A percentile compares a stretch with the other conserved stretches of the same genome.
Conservation (phyloP, 2,113 vertebrate genomes). For the Melanerpes aurifrons region DNA sequence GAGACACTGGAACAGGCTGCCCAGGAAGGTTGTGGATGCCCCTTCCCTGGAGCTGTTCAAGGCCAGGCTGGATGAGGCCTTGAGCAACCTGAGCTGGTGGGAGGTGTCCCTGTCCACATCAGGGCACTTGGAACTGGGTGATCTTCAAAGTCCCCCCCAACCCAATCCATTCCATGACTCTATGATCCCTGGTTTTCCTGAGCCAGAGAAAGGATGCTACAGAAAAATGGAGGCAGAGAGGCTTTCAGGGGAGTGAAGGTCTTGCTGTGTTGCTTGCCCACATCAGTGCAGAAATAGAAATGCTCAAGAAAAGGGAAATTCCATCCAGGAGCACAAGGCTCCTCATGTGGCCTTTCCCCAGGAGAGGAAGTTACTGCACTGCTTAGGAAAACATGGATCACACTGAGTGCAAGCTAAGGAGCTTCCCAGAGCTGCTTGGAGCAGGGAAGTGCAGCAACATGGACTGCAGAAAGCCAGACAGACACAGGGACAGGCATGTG, state of each 20-base stretch:
- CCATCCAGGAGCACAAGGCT: not conserved
- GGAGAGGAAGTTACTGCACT: not conserved
- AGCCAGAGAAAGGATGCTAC: not conserved
- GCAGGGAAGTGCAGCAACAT: not conserved
- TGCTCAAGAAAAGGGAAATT: not conserved
- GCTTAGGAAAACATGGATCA: not conserved
- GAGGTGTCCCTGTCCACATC: too few species aligned
- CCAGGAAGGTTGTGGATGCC: too few species aligned
- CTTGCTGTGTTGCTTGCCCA: not conserved
- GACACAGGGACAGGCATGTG: not conserved
- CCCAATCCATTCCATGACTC: too few species aligned
- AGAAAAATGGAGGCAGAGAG: not conserved
- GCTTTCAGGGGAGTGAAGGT: not conserved
- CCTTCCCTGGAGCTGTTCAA: too few species aligned
- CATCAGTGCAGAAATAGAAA: not conserved
- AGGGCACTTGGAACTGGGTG: too few species aligned
- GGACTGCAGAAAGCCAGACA: not conserved
- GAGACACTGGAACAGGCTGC: too few species aligned
- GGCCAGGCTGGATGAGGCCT: too few species aligned
- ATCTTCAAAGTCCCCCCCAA: too few species aligned
- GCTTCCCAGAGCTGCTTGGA: not conserved
- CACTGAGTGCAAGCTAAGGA: not conserved
- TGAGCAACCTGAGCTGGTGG: too few species aligned
- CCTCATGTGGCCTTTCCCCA: not conserved
- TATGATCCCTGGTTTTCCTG: not conserved